Base-by-base conservation (phyloP, 2,888 invertebrate species). In the Apodemia zela region DNA sequence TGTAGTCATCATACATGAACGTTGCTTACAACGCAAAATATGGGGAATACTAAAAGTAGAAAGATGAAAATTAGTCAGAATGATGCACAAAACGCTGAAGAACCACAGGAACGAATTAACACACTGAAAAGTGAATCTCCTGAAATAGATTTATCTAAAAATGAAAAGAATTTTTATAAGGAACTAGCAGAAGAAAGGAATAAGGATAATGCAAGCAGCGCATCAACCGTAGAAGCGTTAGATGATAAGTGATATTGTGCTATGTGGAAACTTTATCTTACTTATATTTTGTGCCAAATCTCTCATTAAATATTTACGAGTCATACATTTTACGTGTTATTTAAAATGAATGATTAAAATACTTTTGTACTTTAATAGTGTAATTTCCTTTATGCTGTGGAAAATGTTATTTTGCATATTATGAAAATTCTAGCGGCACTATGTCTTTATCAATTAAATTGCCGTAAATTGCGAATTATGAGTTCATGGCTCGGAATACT, bases 141-240 rank as follows among this genome's bases (percentile, higher is more conserved):
- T 15, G 84, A 84, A 67, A 69, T 68, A 38, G 77, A 74, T 61
- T 73, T 29, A 21, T 17, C 33, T 45, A 63, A 70, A 60, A 67
- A 67, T 42, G 64, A 60, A 18, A 57, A 60, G 21, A 75, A 74
- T 21, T 64, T 58, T 25, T 75, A 74, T n/a, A 60, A 68, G 2
- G 71, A 71, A 63, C 76, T 79, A 67, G 73, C 67, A 10, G 84
- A 76, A 66, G 80, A 80, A 59, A 82, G 80, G 45, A 85, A 83
- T 18, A 80, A 78, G 65, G 89, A 89, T 69, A 89, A 87, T 67
- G 83, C 90, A 5, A 90, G 90, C 69, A 89, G 88, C 79, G 89
- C 89, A 0, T 90, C 90, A 2, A 90, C 90, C 29, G 88, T 90
- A 64, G 90, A 91, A 84, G 87, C 81, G 72, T 78, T 91, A 64